Base-by-base conservation (phyloP, 1,140 invertebrate species). In the Lucilia sericata region DNA sequence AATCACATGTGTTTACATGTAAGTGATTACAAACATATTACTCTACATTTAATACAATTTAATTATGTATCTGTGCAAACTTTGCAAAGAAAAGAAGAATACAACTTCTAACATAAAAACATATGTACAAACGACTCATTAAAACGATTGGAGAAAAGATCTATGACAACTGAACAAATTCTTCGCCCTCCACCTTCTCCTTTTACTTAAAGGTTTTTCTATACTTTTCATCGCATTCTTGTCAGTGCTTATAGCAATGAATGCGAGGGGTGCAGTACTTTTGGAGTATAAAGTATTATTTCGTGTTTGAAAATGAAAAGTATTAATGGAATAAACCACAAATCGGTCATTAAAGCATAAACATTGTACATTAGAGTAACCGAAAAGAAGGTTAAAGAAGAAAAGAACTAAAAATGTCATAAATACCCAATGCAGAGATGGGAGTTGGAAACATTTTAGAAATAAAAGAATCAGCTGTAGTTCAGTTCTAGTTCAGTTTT, bases 311-410 rank as follows among this genome's bases (percentile, higher is more conserved):
- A 78, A 78, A 42, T 8, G 75, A 78, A 47, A 47, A 78, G 36
- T 78, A 78, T 47, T 78, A 78, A 80, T 49, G 76, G 76, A 80
- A 80, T 80, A 80, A 80, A 80, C 76, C 76, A 80, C 76, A 80
- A 80, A 80, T 80, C 76, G 76, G 42, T 49, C 76, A 80, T 80
- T 80, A 51, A 80, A 80, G 76, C 76, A 80, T 49, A 80, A 80
- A 80, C 42, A 80, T 80, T 51, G 10, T 42, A 42, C 34, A 76
- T 42, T 34, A 8, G 13, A 76, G 14, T 12, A 5, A 42, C 2
- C 5, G 5, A 42, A 42, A 42, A 42, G 2, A 42, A 3, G 42
- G 42, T 42, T 42, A 42, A 42, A 42, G 5, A 42, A 42, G 42
- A 42, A 42, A 42, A 7, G 42, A 42, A 42, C 5, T 10, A 42